phyloP scores from a whole-genome alignment of 1,140 invertebrate genomes.

The Coelopa frigida region DNA sequence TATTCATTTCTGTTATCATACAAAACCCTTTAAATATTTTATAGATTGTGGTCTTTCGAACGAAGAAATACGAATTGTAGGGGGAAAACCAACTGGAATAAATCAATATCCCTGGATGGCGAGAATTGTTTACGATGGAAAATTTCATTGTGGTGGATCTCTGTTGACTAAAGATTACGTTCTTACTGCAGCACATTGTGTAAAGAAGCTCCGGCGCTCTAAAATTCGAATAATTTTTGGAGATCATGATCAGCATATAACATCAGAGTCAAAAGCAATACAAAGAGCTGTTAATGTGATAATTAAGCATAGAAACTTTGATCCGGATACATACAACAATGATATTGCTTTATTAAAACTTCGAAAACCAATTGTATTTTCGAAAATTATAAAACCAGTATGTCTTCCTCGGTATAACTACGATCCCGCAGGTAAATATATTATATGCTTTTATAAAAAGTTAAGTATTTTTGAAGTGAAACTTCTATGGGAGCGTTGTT shows the following conservation, averaged over 20 bases:
- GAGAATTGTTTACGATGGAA: conserved; percentile 67
- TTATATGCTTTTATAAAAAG: too few species aligned
- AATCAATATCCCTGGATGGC: conserved; percentile 85
- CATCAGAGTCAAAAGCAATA: conserved; percentile 64
- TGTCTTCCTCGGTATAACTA: conserved; percentile 61
- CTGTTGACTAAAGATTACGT: conserved; percentile 67
- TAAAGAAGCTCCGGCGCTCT: conserved; percentile 63
- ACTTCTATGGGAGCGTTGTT: too few species aligned
- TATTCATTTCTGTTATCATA: too few species aligned
- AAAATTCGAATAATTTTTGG: conserved; percentile 73
- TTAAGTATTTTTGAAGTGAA: too few species aligned
- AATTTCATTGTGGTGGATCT: conserved; percentile 85
- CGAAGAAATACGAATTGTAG: conserved; percentile 59
- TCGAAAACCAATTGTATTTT: conserved; percentile 66
- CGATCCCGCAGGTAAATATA: conserved; percentile 61
- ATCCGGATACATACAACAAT: conserved; percentile 77
- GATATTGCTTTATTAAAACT: conserved; percentile 76
- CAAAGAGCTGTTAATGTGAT: conserved; percentile 71
- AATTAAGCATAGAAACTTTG: conserved; percentile 72
- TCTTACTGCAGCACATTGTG: conserved; percentile 62
- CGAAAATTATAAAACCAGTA: conserved; percentile 70
- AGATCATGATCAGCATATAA: conserved; percentile 72
- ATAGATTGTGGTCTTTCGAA: conserved; percentile 64
- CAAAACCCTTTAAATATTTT: too few species aligned
- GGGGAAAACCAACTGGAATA: conserved; percentile 66